Percentiles rank a stretch among this genome's conserved stretches.
phyloP scores from a whole-genome alignment of 2,888 invertebrate genomes.

The Pollenia griseotomentosa region DNA sequence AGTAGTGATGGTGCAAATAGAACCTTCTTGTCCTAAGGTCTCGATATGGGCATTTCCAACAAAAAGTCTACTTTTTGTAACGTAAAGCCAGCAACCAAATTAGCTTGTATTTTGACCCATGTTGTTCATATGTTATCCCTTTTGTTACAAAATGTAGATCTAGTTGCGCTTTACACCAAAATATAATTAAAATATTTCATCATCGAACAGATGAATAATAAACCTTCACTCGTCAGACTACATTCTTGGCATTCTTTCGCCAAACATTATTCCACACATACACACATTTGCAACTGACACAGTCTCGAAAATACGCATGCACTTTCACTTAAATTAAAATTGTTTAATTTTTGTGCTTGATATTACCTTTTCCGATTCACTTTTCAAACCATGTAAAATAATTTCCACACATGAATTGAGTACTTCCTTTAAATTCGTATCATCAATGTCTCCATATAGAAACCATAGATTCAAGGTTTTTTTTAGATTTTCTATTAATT shows the following conservation, averaged over 20 bases:
- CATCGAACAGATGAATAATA: background rate
- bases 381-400: constrained; percentile 77
- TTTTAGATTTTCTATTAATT: constrained; percentile 69
- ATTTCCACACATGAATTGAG: constrained; percentile 77
- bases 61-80: too few relatives aligned
- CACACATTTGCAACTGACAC: constrained; percentile 10
- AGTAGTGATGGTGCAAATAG: too few relatives aligned
- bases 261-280: constrained; percentile 38
- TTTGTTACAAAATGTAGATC: too few relatives aligned
- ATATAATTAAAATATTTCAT: constrained; percentile 21
- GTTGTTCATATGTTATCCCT: too few relatives aligned
- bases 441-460: constrained; percentile 47
- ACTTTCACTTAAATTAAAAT: constrained; percentile 56
- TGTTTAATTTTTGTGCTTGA: background rate
- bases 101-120: too few relatives aligned
- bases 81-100: too few relatives aligned
- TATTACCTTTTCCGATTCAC: constrained; percentile 60
- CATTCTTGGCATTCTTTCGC: constrained; percentile 55
- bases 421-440: constrained; percentile 62
- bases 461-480: constrained; percentile 74
- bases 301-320: constrained; percentile 14
- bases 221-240: constrained; percentile 14
- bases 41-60: too few relatives aligned
- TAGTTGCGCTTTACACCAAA: too few relatives aligned
- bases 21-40: too few relatives aligned